Evolutionary conservation across 2,888 invertebrate genomes (phyloP), one percentile per base, ranked within the genome.

Genomic region (Hypercompe scribonia): DNA sequence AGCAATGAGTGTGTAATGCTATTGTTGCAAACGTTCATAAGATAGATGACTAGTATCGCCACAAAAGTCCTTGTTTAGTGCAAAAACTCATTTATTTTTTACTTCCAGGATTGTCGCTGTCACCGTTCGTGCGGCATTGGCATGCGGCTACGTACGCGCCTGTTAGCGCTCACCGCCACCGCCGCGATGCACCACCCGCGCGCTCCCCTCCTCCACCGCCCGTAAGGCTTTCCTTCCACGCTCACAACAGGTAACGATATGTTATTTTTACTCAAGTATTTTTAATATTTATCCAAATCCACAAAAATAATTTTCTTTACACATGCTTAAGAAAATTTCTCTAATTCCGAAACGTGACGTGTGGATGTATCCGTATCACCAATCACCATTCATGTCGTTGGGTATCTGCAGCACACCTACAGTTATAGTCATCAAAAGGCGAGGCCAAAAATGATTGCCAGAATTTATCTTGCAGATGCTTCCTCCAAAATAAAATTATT

Each of bases 51-150:
- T 15, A 1, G 28, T 13, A 58, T 28, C 4, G 28, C 28, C 58
- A n/a, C n/a, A n/a, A n/a, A 13, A 11, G 4, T 58, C 13, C 8
- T 58, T 4, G 13, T 13, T 5, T 58, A 1, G n/a, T 58, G 28
- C 61, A 61, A 65, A 63, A 28, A 36, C 36, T 54, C 0, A 64
- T 84, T 78, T 82, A 83, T 82, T 83, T 86, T 46, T 66, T 34
- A 68, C 68, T 78, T 70, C 0, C 94, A 97, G 97, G 97, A 91
- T 94, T 97, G 87, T 94, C 96, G 81, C 95, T 98, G 90, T 97
- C 97, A 88, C 97, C 97, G 80, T 97, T 97, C 95, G 97, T 98
- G 90, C 96, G 97, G 78, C 97, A 98, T 93, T 98, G 97, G 96
- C 98, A 98, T 93, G 97, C 97, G 78, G 97, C 98, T 85, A 96